Evolutionary conservation across 2,113 vertebrate genomes (phyloP), one percentile per base, ranked within the genome.

Genomic region (Chamaetylas fuelleborni): DNA sequence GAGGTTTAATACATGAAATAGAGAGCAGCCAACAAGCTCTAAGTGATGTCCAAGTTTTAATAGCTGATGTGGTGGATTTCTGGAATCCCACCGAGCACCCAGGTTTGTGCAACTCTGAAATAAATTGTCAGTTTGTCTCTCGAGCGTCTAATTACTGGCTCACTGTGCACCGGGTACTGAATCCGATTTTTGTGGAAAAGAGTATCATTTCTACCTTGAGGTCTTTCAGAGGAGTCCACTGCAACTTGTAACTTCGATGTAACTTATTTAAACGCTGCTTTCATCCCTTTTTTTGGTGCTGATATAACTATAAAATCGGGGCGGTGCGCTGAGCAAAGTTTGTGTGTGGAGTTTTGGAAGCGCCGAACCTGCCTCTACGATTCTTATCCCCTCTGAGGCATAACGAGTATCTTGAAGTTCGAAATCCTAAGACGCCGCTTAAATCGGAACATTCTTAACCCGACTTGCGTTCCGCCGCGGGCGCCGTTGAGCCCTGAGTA

Each of bases 371-470:
- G n/a, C 34, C 45, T 33, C 34, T 9, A 2, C 17, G 11, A 1
- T 11, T 14, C 5, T 5, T 1, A 0, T 1, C 8, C 18, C 14
- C 24, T 19, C 11, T 4, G 48, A 9, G 29, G 14, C 6, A 1
- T 2, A 47, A 9, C 1, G 0, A 0, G 1, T 4, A 1, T 4
- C 20, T 4, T 2, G 8, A 22, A 2, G 22, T 29, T 56, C 12
- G 5, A 42, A 19, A 57, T 3, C 50, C 54, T 16, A 3, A 29
- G 0, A 0, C 2, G 8, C 19, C 28, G 20, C 42, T 65, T 7
- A 29, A 28, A 5, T 4, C 3, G 10, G 0, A 34, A 11, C 18
- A 4, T 11, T 43, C 15, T 13, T 14, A 9, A 40, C 22, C 11
- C 7, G 3, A 14, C 12, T 24, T 8, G 3, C 10, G 26, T 5